These are phyloP conservation scores for Chydorus sphaericus DNA, from an alignment of 2,888 invertebrate genomes.

Conservation along the genomic window DNA sequence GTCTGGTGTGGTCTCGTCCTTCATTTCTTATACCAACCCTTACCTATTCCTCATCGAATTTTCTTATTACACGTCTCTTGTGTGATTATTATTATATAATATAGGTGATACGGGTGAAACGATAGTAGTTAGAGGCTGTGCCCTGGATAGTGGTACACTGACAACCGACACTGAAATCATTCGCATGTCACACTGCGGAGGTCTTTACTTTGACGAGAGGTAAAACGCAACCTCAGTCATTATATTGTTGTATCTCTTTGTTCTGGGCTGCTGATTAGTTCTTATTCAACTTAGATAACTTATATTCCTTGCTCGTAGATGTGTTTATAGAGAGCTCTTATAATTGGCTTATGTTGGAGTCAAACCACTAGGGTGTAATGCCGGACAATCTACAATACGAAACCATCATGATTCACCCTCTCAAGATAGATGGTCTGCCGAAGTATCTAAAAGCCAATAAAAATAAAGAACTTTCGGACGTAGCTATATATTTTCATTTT, in stretches of 20 bases:
- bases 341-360: no score
- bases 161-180: constrained; percentile 94
- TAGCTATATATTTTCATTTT: no score
- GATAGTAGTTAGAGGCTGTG: constrained; percentile 83
- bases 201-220: constrained; percentile 77
- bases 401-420: no score
- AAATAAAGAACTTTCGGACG: no score
- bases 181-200: constrained; percentile 92
- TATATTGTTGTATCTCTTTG: not conserved
- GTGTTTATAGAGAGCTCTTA: no score
- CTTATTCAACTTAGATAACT: no score
- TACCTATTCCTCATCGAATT: not conserved
- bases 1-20: not conserved
- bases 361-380: no score
- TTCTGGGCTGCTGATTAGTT: not conserved
- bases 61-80: not conserved
- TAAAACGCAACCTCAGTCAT: constrained; percentile 26
- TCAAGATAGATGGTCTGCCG: no score
- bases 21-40: not conserved
- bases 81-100: constrained; percentile 18
- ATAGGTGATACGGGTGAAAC: constrained; percentile 63
- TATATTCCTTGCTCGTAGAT: no score
- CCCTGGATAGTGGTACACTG: constrained; percentile 83
- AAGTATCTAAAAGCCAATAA: no score
- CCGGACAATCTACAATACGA: no score